Evolutionary conservation across 2,888 invertebrate species (phyloP).

Genomic region (Heliothis peltigera): DNA sequence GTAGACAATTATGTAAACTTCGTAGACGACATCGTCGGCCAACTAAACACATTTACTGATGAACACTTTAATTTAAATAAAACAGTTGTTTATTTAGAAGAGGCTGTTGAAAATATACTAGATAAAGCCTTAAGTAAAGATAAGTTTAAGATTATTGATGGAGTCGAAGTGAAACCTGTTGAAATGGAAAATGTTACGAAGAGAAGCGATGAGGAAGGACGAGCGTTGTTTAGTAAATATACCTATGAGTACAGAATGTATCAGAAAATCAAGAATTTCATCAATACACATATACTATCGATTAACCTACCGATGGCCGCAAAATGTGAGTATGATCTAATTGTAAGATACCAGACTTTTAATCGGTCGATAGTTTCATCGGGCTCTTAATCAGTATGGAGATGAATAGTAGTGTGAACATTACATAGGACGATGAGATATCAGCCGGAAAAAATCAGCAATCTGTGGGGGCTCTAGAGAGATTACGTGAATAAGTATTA

Average conservation of each 20-base stretch:
- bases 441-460: no score
- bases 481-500: no score
- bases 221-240: constrained; percentile 81
- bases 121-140: constrained; percentile 90
- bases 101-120: constrained; percentile 88
- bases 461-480: no score
- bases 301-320: constrained; percentile 92
- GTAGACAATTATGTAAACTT: constrained; percentile 67
- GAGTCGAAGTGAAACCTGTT: constrained; percentile 86
- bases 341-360: not conserved
- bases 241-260: constrained; percentile 89
- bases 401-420: no score
- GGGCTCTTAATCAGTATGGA: no score
- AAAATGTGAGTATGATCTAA: constrained; percentile 87
- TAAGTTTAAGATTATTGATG: constrained; percentile 89
- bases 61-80: constrained; percentile 78
- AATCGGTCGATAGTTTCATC: no score
- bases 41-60: constrained; percentile 74
- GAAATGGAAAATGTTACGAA: constrained; percentile 45
- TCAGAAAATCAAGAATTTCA: constrained; percentile 90
- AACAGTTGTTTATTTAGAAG: constrained; percentile 82
- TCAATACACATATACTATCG: constrained; percentile 90
- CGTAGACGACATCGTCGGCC: constrained; percentile 75
- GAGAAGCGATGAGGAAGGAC: constrained; percentile 66
- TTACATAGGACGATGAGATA: no score